phyloP scores from a whole-genome alignment of 2,797 vertebrate species.

The Ceyx erithaca region DNA sequence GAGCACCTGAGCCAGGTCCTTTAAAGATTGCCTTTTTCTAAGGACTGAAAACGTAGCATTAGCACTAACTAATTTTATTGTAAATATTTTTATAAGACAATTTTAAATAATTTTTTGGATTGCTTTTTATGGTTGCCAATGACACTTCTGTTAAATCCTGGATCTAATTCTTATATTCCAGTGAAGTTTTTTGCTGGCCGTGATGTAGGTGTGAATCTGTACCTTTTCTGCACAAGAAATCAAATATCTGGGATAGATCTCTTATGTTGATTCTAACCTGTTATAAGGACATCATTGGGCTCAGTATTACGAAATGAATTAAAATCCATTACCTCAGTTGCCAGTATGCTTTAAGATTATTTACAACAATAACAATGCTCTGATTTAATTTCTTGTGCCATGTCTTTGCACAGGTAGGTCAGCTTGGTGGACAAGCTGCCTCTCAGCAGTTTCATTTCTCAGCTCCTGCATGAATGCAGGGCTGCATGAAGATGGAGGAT shows the following conservation, averaged over 20 bases:
- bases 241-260: not conserved
- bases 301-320: not conserved
- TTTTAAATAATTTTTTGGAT: constrained; percentile 73
- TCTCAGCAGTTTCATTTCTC: not conserved
- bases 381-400: not conserved
- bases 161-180: not conserved
- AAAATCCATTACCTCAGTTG: constrained; percentile 41
- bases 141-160: constrained; percentile 29
- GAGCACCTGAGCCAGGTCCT: constrained; percentile 79
- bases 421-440: not conserved
- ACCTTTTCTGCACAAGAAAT: constrained; percentile 10
- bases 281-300: not conserved
- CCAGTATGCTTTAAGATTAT: not conserved
- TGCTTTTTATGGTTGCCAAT: constrained; percentile 68
- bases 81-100: constrained; percentile 82
- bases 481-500: not conserved
- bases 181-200: not conserved
- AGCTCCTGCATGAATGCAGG: not conserved
- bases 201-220: not conserved
- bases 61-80: constrained; percentile 74
- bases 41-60: constrained; percentile 74
- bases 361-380: not conserved
- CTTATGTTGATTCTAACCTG: not conserved
- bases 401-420: not conserved
- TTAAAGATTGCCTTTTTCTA: constrained; percentile 81